Base-by-base conservation (phyloP, 2,888 invertebrate genomes). In the Sesia bembeciformis region DNA sequence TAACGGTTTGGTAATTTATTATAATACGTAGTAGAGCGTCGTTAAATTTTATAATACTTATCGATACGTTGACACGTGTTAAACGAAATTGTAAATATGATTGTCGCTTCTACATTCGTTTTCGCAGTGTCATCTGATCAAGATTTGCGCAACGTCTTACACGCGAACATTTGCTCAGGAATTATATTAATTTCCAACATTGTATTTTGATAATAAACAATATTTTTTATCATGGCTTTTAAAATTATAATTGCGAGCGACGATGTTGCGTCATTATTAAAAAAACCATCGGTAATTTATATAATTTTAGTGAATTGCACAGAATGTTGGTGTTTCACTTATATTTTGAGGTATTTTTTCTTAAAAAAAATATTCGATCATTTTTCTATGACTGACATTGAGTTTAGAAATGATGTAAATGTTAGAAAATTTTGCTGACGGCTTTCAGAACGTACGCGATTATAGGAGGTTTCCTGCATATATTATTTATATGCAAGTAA, bases 261-360 rank as follows among this genome's bases (percentile, higher is more conserved):
- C 77, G 78, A 74, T 76, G 74, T 78, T 76, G 76, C 78, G 70
- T 79, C 74, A 79, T 83, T 86, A 85, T 87, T 88, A 70, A 81
- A 78, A 76, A 8, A 38, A 78, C 76, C 68, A 75, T 76, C 78
- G 83, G 82, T 81, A 71, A 69, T 70, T 69, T 52, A 62, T 69
- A 71, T 74, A 52, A 78, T 76, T 84, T 84, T 85, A 84, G 81
- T 80, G 83, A 77, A 84, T 77, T 84, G 89, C 89, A 88, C 89
- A 84, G 87, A 89, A 88, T 74, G 89, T 88, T 89, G 86, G 83
- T 84, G 74, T 84, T 87, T 84, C 88, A 88, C 88, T 83, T 86
- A 71, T 85, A 85, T 87, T 83, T 87, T 86, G 84, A 84, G 79
- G 78, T 81, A 84, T 82, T 87, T 87, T 84, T 87, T 80, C 79